A percentile compares a stretch with the other conserved stretches of the same genome.
These are phyloP conservation scores for Colaptes auratus DNA, from an alignment of 2,113 vertebrate species.

Conservation along the genomic window DNA sequence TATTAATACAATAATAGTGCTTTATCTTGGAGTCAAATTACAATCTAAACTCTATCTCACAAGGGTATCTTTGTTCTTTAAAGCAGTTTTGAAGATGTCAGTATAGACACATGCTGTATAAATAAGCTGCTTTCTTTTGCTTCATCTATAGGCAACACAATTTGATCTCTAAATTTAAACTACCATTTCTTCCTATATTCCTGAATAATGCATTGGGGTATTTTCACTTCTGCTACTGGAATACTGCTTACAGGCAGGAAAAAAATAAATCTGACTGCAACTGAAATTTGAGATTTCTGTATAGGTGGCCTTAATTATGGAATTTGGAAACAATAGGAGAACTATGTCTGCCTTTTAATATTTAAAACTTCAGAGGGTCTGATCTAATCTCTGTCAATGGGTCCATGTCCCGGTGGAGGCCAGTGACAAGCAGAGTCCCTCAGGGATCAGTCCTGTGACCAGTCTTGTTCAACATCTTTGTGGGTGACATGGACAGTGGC, in stretches of 20 bases:
- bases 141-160: background rate
- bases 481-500: too few relatives aligned
- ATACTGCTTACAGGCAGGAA: background rate
- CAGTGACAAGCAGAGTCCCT: too few relatives aligned
- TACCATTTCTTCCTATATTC: background rate
- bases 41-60: background rate
- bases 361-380: background rate
- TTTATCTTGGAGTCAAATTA: background rate
- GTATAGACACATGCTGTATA: background rate
- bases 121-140: background rate
- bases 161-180: constrained; percentile 15
- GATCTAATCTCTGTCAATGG: background rate
- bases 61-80: background rate
- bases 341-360: background rate
- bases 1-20: background rate
- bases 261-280: background rate
- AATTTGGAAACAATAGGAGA: background rate
- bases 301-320: background rate
- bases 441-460: too few relatives aligned
- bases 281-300: background rate
- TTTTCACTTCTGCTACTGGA: background rate
- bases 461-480: too few relatives aligned
- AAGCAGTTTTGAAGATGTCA: constrained; percentile 8
- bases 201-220: background rate
- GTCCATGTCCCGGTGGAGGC: too few relatives aligned